Evolutionary conservation across 2,113 vertebrate genomes (phyloP), one percentile per base, ranked within the genome.

Genomic region (Toxostoma redivivum): DNA sequence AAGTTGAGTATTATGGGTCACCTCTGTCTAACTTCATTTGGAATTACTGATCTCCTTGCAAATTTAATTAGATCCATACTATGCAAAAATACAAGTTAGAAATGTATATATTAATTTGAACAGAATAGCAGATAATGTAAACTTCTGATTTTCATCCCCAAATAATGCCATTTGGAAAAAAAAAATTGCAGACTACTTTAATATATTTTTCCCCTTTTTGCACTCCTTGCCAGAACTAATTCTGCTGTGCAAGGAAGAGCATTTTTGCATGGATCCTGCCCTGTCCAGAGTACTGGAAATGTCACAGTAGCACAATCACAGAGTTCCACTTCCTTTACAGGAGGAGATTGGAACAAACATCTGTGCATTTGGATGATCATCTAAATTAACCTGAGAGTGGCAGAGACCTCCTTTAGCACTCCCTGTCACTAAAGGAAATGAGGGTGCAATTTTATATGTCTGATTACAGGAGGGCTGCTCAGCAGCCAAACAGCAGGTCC

Each of bases 221-320:
- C 28, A 28, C 14, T 79, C 48, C 12, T 45, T 28, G 18, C 18
- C 23, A 14, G 37, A 69, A 20, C 17, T 30, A 42, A 74, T 35
- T 47, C 24, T 56, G 38, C 9, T 60, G 11, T 16, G 40, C 31
- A 66, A 58, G 31, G 45, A 28, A 57, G 31, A 92, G 30, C 21
- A 45, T 50, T 81, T 86, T 10, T 67, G 57, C 40, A 53, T 9
- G 1, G 71, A 83, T 86, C 50, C 89, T 77, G 61, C 78, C 73
- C 61, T 91, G 89, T 78, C 95, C 81, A 79, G 84, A 94, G 84
- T 50, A 58, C 77, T 89, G 53, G 90, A 89, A 91, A 60, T 14
- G 23, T 27, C 76, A 80, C 37, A 48, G 71, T 7, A 44, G 31
- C 77, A 37, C 5, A 1, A 65, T 12, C 13, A n/a, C 1, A 40